phyloP scores from a whole-genome alignment of 2,113 vertebrate genomes.

The Colossoma macropomum region DNA sequence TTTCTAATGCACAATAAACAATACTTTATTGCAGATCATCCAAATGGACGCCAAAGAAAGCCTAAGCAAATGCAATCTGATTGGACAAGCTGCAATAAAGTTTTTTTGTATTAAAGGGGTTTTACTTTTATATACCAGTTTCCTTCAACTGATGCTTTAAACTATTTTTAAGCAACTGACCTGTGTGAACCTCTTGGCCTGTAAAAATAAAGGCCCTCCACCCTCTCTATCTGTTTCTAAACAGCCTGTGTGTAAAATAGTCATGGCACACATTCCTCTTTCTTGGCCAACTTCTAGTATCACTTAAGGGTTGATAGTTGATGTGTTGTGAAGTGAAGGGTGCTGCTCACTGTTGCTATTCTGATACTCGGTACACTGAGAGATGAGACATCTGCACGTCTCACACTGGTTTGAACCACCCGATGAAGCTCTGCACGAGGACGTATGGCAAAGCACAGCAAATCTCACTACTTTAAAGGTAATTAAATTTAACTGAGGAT shows the following conservation, averaged over 20 bases:
- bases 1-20: no score
- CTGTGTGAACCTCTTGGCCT: no score
- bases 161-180: no score
- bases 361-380: constrained; percentile 13
- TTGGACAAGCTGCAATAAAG: no score
- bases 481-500: neutral
- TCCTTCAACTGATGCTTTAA: no score
- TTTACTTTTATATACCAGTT: no score
- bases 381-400: constrained; percentile 18
- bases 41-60: no score
- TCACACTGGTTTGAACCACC: neutral
- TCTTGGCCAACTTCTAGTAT: neutral
- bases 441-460: neutral
- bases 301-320: neutral
- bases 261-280: neutral
- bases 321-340: neutral
- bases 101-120: no score
- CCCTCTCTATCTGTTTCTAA: neutral
- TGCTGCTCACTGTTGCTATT: constrained; percentile 2
- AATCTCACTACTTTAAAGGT: neutral
- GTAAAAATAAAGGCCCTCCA: no score
- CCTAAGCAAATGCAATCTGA: no score
- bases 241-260: neutral
- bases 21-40: no score
- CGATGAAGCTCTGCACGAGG: neutral